Base-by-base conservation (phyloP, 2,888 invertebrate species). In the Conchocele bisecta region DNA sequence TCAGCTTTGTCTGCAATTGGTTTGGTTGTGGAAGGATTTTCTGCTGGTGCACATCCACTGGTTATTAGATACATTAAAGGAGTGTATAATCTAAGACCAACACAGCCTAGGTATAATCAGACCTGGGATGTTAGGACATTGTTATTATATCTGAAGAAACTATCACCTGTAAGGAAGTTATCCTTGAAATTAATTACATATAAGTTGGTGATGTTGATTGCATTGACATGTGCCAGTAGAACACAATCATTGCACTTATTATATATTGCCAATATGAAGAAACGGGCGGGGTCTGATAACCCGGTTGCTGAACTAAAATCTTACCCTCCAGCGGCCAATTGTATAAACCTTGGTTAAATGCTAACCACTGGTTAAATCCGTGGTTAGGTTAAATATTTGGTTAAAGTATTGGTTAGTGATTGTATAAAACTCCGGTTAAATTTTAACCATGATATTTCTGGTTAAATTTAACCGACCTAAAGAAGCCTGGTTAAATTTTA, bases 141-240 rank as follows among this genome's bases (percentile, higher is more conserved):
- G 11, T 35, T 66, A 15, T 5, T n/a, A 1, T 64, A 53, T 41
- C 22, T 65, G 17, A 71, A 59, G 44, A 11, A 11, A 24, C 17
- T 51, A 13, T 44, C 50, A 26, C 35, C 28, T 11, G 35, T 53
- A 24, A 13, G 41, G 6, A 3, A 20, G 20, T 35, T 63, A 24
- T 42, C 56, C 1, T 59, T 70, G 28, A 70, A 56, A 22, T 11
- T 42, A 13, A 26, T 71, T 6, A 59, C 65, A 31, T 50, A 50
- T 7, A 71, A 71, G 42, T 37, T 71, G 29, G 59, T 15, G 2
- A 71, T 66, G 54, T 41, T 54, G 7, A 65, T 71, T 48, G 65
- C 65, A 5, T 31, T 71, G n/a, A 65, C 60, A 17, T 46, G 56
- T 11, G 65, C 71, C 2, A 51, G 42, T 39, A 53, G 65, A 51